A percentile compares a stretch with the other conserved stretches of the same genome.
Conservation (phyloP, 2,113 vertebrate genomes). For the Pollimyrus isidori region DNA sequence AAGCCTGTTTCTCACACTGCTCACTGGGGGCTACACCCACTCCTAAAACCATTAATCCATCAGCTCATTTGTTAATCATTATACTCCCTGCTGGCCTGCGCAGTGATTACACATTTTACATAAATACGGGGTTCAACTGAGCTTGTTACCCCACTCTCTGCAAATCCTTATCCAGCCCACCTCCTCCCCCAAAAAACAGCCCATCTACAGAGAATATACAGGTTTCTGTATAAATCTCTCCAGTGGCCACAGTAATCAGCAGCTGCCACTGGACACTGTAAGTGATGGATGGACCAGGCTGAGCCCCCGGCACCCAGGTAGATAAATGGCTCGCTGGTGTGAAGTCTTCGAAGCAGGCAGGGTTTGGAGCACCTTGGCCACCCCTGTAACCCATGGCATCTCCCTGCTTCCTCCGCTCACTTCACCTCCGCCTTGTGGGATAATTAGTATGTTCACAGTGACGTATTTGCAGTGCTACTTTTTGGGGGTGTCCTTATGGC, state of each 20-base stretch:
- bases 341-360: not conserved
- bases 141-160: not conserved
- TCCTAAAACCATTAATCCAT: not conserved
- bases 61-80: not conserved
- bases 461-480: not conserved
- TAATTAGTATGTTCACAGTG: not conserved
- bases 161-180: not conserved
- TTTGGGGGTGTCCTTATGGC: not conserved
- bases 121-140: not conserved
- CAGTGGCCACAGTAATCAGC: not conserved
- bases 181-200: not conserved
- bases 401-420: not conserved
- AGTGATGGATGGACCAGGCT: not conserved
- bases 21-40: not conserved
- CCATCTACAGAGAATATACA: not conserved
- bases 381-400: not conserved
- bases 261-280: not conserved
- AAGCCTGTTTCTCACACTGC: not conserved
- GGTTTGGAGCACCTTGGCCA: not conserved
- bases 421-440: not conserved
- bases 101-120: not conserved
- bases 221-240: not conserved
- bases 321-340: not conserved
- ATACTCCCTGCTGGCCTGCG: not conserved
- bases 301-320: not conserved